Evolutionary conservation across 2,797 vertebrate species (phyloP), one percentile per base, ranked within the genome.

Genomic region (Syngnathus rostellatus): DNA sequence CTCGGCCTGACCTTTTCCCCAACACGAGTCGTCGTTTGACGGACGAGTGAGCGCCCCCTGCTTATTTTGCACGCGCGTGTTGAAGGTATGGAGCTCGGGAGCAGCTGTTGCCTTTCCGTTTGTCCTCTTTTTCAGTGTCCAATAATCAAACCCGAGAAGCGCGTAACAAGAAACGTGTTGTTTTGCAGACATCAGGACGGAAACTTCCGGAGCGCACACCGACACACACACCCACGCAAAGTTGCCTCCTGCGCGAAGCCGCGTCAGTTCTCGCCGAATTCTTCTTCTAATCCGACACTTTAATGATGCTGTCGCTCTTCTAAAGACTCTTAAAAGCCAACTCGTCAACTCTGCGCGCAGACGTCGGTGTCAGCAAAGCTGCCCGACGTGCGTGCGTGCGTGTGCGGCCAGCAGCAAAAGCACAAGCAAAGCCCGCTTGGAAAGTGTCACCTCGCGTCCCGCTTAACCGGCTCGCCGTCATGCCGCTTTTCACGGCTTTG

Each of bases 301-400:
- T 62, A 62, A 62, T 62, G 60, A 43, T 37, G 60, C 60, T n/a
- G 72, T 75, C 31, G 67, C 72, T 72, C 62, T 61, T 59, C 21
- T 54, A 73, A 73, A 73, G 45, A 69, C 73, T 75, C 75, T 73
- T 72, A 72, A 71, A 71, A 72, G 73, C 65, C 60, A 43, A 62
- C 40, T 62, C 60, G 60, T 62, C 60, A 62, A 62, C n/a, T 45
- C 40, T 14, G 39, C 60, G 60, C 39, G 11, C 40, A 43, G 60
- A 62, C 60, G 60, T 14, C 21, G 41, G 40, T 25, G 60, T 62
- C 60, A 62, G 60, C 60, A 62, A 62, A 62, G 60, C 60, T 5
- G 60, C 45, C 6, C 8, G 60, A n/a, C 39, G n/a, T 16, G 17
- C 23, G 39, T 12, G 59, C 17, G 43, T 16, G 21, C 57, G 8